Evolutionary conservation across 2,888 invertebrate species (phyloP).

Genomic region (Nesidiocoris tenuis): DNA sequence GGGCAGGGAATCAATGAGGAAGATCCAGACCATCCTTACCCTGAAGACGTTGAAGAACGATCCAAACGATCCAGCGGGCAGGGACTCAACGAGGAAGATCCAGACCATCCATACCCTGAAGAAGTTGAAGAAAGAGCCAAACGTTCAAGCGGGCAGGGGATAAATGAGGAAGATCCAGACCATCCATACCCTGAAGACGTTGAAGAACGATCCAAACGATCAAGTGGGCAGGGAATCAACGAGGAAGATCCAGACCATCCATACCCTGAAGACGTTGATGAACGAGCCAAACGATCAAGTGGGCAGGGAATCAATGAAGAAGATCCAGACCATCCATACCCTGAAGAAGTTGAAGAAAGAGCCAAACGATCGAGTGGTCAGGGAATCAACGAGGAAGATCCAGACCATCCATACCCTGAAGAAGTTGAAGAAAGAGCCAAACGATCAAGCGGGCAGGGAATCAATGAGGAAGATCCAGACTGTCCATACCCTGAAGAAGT

Average conservation of each 20-base stretch:
- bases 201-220: not conserved
- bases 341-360: not conserved
- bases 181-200: not conserved
- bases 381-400: not conserved
- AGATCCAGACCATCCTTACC: not conserved
- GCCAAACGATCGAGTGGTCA: not conserved
- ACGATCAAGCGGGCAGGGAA: too few relatives aligned
- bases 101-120: not conserved
- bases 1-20: slow-evolving; percentile 2
- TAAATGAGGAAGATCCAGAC: slow-evolving; percentile 20
- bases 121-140: not conserved
- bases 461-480: too few relatives aligned
- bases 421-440: not conserved
- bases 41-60: not conserved
- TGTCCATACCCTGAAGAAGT: too few relatives aligned
- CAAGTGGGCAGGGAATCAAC: slow-evolving; percentile 17
- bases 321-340: too few relatives aligned
- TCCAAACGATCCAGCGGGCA: slow-evolving; percentile 17
- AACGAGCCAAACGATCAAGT: not conserved
- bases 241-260: not conserved
- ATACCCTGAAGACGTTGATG: not conserved
- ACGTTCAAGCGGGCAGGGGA: slow-evolving; percentile 25
- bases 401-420: not conserved
- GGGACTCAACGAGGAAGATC: slow-evolving; percentile 15
- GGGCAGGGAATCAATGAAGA: not conserved